These are phyloP conservation scores for Siniperca obscura DNA, from an alignment of 2,797 vertebrate species.

Conservation along the genomic window DNA sequence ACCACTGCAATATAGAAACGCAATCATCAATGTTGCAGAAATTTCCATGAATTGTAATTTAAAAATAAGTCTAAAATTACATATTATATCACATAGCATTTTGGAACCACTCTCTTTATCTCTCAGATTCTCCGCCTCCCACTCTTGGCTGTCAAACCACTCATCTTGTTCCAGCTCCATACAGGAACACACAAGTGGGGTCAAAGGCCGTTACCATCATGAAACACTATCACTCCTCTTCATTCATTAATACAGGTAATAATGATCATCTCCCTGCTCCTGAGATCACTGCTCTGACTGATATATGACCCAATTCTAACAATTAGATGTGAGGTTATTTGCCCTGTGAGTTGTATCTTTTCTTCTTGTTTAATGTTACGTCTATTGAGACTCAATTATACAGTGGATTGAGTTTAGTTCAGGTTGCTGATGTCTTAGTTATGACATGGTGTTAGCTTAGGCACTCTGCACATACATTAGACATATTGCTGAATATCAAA, in stretches of 20 bases:
- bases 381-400: slow-evolving; percentile 57
- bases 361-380: slow-evolving; percentile 60
- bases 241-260: slow-evolving; percentile 72
- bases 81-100: slow-evolving; percentile 7
- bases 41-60: background rate
- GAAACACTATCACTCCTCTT: slow-evolving; percentile 76
- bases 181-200: slow-evolving; percentile 64
- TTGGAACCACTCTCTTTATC: slow-evolving; percentile 46
- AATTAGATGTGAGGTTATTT: slow-evolving; percentile 56
- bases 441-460: slow-evolving; percentile 37
- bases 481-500: slow-evolving; percentile 58
- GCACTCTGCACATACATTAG: slow-evolving; percentile 40
- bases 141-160: slow-evolving; percentile 69
- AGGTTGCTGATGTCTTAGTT: slow-evolving; percentile 54
- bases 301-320: slow-evolving; percentile 60
- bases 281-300: slow-evolving; percentile 61
- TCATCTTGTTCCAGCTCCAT: slow-evolving; percentile 78
- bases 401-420: slow-evolving; percentile 46
- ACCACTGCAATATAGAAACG: background rate
- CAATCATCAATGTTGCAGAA: background rate
- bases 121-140: slow-evolving; percentile 66
- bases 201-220: slow-evolving; percentile 71
- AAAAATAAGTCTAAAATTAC: slow-evolving; percentile 16
- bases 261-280: slow-evolving; percentile 63
- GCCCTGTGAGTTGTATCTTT: slow-evolving; percentile 47